phyloP scores from a whole-genome alignment of 2,113 vertebrate genomes.

The Siniperca chuatsi region DNA sequence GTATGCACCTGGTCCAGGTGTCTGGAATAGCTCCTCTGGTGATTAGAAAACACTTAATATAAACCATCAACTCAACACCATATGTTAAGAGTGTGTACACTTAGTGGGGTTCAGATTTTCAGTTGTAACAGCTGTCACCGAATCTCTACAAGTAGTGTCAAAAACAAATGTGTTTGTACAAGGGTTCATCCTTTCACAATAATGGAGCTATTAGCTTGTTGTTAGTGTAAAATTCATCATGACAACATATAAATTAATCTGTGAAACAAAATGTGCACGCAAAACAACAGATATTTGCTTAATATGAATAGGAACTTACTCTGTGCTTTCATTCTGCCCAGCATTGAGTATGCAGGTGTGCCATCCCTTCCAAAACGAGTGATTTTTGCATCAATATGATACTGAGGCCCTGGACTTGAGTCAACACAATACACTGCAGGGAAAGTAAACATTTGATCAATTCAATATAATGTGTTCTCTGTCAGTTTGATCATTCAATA shows the following conservation, averaged over 20 bases:
- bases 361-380: slow-evolving; percentile 88
- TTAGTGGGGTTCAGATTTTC: background rate
- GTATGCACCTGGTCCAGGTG: slow-evolving; percentile 89
- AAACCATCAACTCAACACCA: slow-evolving; percentile 18
- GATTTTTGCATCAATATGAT: slow-evolving; percentile 87
- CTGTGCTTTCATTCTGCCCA: slow-evolving; percentile 79
- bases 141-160: slow-evolving; percentile 7
- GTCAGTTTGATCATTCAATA: background rate
- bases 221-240: background rate
- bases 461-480: background rate
- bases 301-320: slow-evolving; percentile 76
- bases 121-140: slow-evolving; percentile 50
- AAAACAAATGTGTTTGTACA: slow-evolving; percentile 12
- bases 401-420: slow-evolving; percentile 88
- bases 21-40: slow-evolving; percentile 72
- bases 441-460: background rate
- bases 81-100: background rate
- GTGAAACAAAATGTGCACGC: too few relatives aligned
- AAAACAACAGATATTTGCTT: background rate
- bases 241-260: background rate
- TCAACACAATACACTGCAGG: slow-evolving; percentile 83
- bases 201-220: background rate
- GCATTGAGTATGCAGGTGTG: slow-evolving; percentile 88
- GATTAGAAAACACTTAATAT: slow-evolving; percentile 39
- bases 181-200: background rate